Evolutionary conservation across 2,888 invertebrate species (phyloP), one percentile per base, ranked within the genome.

Genomic region (Nasonovia ribisnigri): DNA sequence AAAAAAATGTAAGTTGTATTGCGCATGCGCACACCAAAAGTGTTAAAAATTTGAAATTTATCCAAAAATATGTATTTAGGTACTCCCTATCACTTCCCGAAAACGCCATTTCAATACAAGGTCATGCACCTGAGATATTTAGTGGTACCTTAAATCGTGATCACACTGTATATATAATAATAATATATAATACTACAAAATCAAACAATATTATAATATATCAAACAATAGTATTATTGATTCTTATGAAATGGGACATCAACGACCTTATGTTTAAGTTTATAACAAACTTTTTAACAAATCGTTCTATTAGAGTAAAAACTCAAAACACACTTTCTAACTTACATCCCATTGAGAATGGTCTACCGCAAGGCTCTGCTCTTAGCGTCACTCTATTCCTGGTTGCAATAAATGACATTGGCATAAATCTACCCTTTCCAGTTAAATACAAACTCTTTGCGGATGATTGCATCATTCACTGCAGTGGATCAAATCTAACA

Each of bases 251-350:
- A 77, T 92, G 77, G 77, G 77, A 51, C 6, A 92, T 92, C 13
- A 92, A 29, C 36, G 88, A 77, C 20, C 48, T 26, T 13, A 51
- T 88, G 48, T 11, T 92, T 13, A 36, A 92, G 42, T 92, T 88
- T 46, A 36, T 92, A 1, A 13, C 5, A 24, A 88, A 88, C 26
- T 88, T 84, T 42, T 90, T 90, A 84, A 77, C 29, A 4, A 84
- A 90, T 84, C 51, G 84, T 16, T 90, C 90, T 2, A 42, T 90
- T 1, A 90, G 77, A 84, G 84, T 90, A 24, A 90, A 90, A 90
- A 84, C 36, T 29, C 51, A 91, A 84, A 91, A 51, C 51, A 42
- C 42, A 48, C 3, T 8, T 29, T 91, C 84, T 3, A 91, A 84
- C 16, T 0, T 6, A 42, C 84, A 91, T 54, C 1, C 51, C 8